phyloP scores from a whole-genome alignment of 2,113 vertebrate genomes.

The mouse (Mus musculus) region DNA sequence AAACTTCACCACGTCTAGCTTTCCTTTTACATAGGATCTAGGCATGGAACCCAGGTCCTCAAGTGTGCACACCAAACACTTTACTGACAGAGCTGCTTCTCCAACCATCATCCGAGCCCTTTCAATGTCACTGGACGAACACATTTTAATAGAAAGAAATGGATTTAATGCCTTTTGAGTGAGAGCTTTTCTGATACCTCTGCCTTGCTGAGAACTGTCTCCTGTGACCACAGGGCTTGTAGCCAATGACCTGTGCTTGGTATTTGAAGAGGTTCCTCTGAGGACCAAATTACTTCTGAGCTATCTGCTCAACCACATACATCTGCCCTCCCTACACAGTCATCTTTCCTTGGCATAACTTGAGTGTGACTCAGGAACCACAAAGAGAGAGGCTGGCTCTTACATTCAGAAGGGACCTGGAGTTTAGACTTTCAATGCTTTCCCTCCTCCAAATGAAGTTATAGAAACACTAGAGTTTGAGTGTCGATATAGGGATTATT shows the following conservation, averaged over 20 bases:
- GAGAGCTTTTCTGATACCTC: not conserved
- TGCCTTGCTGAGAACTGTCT: constrained; percentile 13
- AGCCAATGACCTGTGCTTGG: not conserved
- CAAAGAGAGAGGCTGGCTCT: not conserved
- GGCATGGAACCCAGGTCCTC: not conserved
- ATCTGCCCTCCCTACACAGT: not conserved
- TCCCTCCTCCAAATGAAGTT: constrained; percentile 50
- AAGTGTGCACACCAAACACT: not conserved
- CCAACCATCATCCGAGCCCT: not conserved
- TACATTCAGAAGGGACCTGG: not conserved
- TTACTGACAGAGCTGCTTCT: not conserved
- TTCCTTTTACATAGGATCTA: not conserved
- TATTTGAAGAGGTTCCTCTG: constrained; percentile 29
- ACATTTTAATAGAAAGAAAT: constrained; percentile 2
- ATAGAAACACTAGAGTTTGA: constrained; percentile 10
- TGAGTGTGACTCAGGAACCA: not conserved
- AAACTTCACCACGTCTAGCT: too few relatives aligned
- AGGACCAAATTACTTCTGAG: constrained; percentile 1
- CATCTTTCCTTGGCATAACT: not conserved
- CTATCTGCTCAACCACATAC: not conserved
- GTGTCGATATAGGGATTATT: constrained; percentile 21
- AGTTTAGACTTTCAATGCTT: not conserved
- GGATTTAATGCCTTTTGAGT: constrained; percentile 11
- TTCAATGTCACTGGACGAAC: not conserved
- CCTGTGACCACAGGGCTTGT: constrained; percentile 5